These are phyloP conservation scores for Cyprinodon variegatus DNA, from an alignment of 2,113 vertebrate species.

Conservation along the genomic window DNA sequence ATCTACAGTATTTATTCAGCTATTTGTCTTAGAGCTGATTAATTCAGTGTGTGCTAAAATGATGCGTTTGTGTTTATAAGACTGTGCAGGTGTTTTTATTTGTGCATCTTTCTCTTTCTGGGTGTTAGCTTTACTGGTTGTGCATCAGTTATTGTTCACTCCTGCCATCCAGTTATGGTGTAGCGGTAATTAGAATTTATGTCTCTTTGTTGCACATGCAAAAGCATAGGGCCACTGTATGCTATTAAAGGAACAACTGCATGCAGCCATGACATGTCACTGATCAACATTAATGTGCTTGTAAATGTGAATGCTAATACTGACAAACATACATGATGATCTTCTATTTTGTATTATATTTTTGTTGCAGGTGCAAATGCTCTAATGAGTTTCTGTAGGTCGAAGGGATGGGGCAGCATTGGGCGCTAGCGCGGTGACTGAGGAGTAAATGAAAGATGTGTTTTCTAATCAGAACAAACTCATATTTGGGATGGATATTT, in stretches of 20 bases:
- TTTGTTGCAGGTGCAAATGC: conserved; percentile 18
- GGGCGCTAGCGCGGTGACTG: conserved; percentile 42
- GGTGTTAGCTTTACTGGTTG: conserved; percentile 46
- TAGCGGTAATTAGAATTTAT: conserved; percentile 27
- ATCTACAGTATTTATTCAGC: conserved; percentile 79
- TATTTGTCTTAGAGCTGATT: conserved; percentile 79
- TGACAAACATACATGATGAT: conserved; percentile 5
- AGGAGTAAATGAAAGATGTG: conserved; percentile 59
- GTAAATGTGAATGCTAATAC: neutral
- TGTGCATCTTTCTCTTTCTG: conserved; percentile 28
- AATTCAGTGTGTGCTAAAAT: conserved; percentile 68
- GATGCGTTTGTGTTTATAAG: conserved; percentile 57
- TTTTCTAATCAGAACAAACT: conserved; percentile 76
- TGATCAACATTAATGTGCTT: neutral
- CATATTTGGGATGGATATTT: conserved; percentile 70
- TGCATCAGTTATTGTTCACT: conserved; percentile 47
- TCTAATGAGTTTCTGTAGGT: conserved; percentile 20
- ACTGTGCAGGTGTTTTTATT: conserved; percentile 49
- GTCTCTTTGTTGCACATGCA: conserved; percentile 4
- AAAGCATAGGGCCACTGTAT: conserved; percentile 7
- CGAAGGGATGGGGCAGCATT: conserved; percentile 20
- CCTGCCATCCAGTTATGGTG: conserved; percentile 39
- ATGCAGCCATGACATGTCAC: conserved; percentile 1
- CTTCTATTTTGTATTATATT: neutral
- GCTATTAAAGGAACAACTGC: conserved; percentile 16